Evolutionary conservation across 2,888 invertebrate genomes (phyloP).

Genomic region (Drosophila paranaensis): DNA sequence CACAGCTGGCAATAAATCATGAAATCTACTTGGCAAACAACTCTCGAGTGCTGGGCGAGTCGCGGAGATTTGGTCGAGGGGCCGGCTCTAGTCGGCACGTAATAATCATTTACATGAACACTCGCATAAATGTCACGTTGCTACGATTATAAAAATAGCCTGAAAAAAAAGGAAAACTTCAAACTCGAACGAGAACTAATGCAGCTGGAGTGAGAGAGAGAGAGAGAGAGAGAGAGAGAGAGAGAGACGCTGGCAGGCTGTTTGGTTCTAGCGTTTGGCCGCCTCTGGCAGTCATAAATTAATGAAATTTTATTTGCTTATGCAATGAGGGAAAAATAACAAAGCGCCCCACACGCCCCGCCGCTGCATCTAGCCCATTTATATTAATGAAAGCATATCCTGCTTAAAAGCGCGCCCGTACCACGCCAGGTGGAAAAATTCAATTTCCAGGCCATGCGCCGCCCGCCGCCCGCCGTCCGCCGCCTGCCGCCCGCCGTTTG

Average conservation of each 20-base stretch:
- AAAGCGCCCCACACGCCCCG: constrained; percentile 7
- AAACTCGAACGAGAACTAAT: constrained; percentile 67
- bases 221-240: too few relatives aligned
- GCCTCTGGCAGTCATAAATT: constrained; percentile 78
- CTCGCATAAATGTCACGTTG: constrained; percentile 82
- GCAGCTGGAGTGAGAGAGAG: constrained; percentile 3
- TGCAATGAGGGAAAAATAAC: constrained; percentile 72
- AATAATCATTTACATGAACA: constrained; percentile 81
- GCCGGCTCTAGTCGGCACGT: constrained; percentile 67
- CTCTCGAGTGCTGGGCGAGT: constrained; percentile 20
- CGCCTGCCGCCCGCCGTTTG: constrained; percentile 3
- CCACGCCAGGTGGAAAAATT: constrained; percentile 77
- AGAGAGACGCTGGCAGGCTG: not conserved
- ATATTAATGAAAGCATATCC: constrained; percentile 81
- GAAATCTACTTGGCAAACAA: constrained; percentile 75
- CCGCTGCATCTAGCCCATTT: constrained; percentile 45
- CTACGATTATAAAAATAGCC: constrained; percentile 78
- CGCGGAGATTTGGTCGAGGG: not conserved
- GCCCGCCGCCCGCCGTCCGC: not conserved
- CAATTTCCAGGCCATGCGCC: constrained; percentile 73
- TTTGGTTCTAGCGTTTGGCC: constrained; percentile 32
- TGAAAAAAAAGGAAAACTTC: constrained; percentile 37
- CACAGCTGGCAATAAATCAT: constrained; percentile 70
- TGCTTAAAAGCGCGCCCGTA: constrained; percentile 65
- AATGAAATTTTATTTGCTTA: constrained; percentile 81